Percentiles rank a stretch among this genome's conserved stretches.
Evolutionary conservation across 2,888 invertebrate genomes (phyloP).

Genomic region (Mimachlamys varia): DNA sequence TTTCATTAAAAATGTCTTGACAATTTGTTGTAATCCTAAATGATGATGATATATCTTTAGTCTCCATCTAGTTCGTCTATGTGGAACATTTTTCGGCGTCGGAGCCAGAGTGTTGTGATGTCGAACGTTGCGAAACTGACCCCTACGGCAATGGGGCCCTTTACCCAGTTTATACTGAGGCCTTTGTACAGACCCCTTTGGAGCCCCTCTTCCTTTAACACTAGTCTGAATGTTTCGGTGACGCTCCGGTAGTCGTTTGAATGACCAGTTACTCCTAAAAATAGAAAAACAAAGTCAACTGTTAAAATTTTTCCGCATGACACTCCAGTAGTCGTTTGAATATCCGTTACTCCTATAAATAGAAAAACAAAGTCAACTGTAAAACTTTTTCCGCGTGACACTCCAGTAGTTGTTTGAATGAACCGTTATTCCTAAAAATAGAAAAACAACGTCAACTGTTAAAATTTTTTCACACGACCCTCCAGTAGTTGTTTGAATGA

Average conservation of each 20-base stretch:
- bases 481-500: too few species aligned
- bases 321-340: too few species aligned
- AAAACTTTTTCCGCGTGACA: too few species aligned
- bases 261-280: conserved; percentile 82
- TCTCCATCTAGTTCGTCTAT: conserved; percentile 48
- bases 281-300: neutral
- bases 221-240: conserved; percentile 84
- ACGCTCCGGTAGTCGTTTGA: conserved; percentile 85
- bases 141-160: conserved; percentile 88
- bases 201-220: conserved; percentile 89
- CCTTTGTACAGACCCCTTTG: conserved; percentile 88
- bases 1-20: neutral
- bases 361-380: too few species aligned
- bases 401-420: too few species aligned
- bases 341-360: too few species aligned
- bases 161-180: conserved; percentile 99
- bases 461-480: too few species aligned
- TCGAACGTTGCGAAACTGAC: conserved; percentile 98
- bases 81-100: conserved; percentile 72
- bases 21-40: neutral
- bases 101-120: conserved; percentile 77
- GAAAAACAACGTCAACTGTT: too few species aligned
- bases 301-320: too few species aligned
- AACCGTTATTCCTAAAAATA: too few species aligned
- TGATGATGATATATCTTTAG: neutral